Conservation (phyloP, 2,113 vertebrate species). For the Noctilio leporinus region DNA sequence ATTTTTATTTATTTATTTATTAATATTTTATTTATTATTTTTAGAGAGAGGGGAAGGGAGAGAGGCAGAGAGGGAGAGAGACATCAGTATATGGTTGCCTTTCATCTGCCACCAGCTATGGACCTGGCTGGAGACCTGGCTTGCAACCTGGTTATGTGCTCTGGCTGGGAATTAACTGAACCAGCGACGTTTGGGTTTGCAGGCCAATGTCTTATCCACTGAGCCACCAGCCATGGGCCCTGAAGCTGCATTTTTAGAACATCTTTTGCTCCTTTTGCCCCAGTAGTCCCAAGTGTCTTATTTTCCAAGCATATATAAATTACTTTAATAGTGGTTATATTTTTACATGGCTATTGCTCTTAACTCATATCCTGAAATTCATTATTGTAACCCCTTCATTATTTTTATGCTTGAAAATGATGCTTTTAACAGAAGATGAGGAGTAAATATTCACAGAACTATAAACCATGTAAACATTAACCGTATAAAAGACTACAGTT, state of each 20-base stretch:
- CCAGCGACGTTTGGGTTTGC: too few relatives aligned
- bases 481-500: neutral
- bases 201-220: too few relatives aligned
- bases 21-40: too few relatives aligned
- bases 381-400: neutral
- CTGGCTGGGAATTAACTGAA: too few relatives aligned
- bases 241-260: neutral
- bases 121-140: too few relatives aligned
- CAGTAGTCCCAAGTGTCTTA: neutral
- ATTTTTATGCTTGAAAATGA: neutral
- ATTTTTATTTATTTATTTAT: too few relatives aligned
- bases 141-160: too few relatives aligned
- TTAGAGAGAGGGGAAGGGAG: too few relatives aligned
- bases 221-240: too few relatives aligned
- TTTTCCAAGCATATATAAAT: neutral
- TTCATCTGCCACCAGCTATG: too few relatives aligned
- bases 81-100: too few relatives aligned
- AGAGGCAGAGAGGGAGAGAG: too few relatives aligned
- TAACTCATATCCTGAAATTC: neutral
- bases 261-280: neutral
- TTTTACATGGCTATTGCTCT: conserved; percentile 11
- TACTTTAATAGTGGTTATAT: conserved; percentile 1
- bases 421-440: neutral
- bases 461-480: neutral
- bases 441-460: neutral